Evolutionary conservation across 2,113 vertebrate genomes (phyloP).

Genomic region (Cynopterus brachyotis): DNA sequence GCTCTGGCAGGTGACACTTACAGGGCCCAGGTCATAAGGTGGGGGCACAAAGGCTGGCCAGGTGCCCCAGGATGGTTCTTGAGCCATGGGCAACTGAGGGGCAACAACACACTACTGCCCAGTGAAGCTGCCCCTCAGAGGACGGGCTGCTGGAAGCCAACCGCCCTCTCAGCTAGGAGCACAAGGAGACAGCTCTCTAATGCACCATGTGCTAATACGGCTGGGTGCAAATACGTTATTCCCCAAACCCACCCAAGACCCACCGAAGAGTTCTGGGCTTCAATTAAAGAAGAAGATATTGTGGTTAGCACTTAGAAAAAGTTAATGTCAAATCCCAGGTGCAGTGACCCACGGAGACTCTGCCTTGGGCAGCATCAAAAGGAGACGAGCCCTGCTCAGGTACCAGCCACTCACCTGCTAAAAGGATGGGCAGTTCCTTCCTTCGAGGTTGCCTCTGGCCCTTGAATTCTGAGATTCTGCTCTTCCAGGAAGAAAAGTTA

Average conservation of each 20-base stretch:
- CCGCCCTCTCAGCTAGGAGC: background rate
- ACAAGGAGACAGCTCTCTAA: background rate
- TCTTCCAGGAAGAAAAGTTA: background rate
- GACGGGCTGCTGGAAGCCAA: background rate
- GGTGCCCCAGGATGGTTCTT: background rate
- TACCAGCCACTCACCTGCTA: rapidly evolving
- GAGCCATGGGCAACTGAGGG: background rate
- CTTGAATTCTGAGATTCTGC: background rate
- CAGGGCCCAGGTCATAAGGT: background rate
- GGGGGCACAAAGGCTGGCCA: background rate
- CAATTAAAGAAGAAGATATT: background rate
- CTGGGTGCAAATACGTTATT: background rate
- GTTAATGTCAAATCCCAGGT: no score
- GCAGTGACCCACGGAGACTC: background rate
- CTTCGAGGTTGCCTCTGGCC: background rate
- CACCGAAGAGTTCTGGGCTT: background rate
- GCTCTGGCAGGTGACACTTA: background rate
- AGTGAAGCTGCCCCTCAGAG: background rate
- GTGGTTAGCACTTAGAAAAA: background rate
- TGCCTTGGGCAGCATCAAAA: background rate
- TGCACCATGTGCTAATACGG: no score
- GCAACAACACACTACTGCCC: no score
- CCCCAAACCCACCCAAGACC: background rate
- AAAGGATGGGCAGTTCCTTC: background rate
- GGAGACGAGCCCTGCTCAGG: background rate